Evolutionary conservation across 2,797 vertebrate species (phyloP).

Genomic region (Cygnus olor): DNA sequence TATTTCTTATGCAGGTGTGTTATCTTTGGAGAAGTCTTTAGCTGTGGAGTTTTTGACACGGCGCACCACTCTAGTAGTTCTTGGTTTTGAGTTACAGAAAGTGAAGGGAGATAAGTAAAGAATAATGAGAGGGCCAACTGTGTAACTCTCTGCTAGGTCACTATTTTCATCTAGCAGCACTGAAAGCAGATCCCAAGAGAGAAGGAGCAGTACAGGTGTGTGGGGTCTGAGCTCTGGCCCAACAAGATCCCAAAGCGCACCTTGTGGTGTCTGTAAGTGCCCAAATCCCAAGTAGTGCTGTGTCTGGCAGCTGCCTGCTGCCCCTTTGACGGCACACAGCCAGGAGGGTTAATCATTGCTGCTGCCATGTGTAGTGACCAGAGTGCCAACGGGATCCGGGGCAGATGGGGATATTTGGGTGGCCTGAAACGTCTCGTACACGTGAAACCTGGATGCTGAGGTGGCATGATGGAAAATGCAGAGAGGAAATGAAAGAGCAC

Average conservation of each 20-base stretch:
- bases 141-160: not conserved
- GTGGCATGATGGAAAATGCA: fast-evolving
- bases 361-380: not conserved
- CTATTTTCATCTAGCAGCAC: not conserved
- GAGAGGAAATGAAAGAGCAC: not conserved
- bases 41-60: not conserved
- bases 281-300: not conserved
- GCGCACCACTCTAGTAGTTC: not conserved
- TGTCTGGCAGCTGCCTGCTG: not conserved
- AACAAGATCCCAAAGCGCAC: fast-evolving
- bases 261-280: too few relatives aligned
- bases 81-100: not conserved
- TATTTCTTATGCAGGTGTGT: not conserved
- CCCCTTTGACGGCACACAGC: not conserved
- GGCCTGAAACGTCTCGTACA: not conserved
- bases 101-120: not conserved
- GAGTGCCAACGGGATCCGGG: not conserved
- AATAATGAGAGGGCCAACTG: not conserved
- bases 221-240: not conserved
- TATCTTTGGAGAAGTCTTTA: not conserved
- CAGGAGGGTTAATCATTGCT: not conserved
- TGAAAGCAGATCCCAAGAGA: not conserved
- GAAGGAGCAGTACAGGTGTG: not conserved
- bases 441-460: not conserved
- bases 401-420: fast-evolving